These are phyloP conservation scores for Aeoliscus strigatus DNA, from an alignment of 2,797 vertebrate genomes.

Conservation along the genomic window DNA sequence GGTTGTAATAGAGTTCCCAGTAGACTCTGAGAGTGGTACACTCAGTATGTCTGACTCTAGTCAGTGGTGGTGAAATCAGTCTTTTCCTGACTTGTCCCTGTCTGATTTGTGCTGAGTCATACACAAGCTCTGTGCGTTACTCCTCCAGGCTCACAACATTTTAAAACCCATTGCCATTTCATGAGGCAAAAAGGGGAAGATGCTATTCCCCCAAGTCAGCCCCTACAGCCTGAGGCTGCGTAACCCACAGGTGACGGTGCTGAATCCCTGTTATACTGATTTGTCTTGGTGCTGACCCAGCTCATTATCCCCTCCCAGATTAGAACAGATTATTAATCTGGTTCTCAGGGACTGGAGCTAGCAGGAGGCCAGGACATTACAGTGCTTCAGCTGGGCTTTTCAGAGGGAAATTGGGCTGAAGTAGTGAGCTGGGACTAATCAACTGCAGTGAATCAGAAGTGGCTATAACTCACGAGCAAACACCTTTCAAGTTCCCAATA, in stretches of 20 bases:
- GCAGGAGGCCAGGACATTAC: slow-evolving; percentile 21
- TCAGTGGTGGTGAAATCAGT: no score
- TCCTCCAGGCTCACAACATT: no score
- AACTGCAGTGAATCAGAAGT: slow-evolving; percentile 23
- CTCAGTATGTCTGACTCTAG: no score
- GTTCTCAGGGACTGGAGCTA: slow-evolving; percentile 33
- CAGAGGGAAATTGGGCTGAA: slow-evolving; percentile 16
- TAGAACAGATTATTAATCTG: slow-evolving; percentile 68
- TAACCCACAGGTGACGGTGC: slow-evolving; percentile 11
- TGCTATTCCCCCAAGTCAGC: background rate
- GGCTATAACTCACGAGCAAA: slow-evolving; percentile 23
- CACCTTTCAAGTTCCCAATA: slow-evolving; percentile 17
- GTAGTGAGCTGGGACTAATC: slow-evolving; percentile 18
- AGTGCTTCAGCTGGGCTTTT: slow-evolving; percentile 22
- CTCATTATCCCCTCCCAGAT: slow-evolving; percentile 56
- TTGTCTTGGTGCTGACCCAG: slow-evolving; percentile 47
- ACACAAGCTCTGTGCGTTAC: no score
- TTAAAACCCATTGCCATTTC: slow-evolving; percentile 18
- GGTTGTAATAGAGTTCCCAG: slow-evolving; percentile 39
- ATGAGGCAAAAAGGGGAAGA: slow-evolving; percentile 7
- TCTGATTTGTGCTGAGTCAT: slow-evolving; percentile 54
- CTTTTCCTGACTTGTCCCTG: slow-evolving; percentile 15
- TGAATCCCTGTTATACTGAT: slow-evolving; percentile 12
- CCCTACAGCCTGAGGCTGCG: slow-evolving; percentile 5
- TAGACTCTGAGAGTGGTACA: slow-evolving; percentile 34